Evolutionary conservation across 2,888 invertebrate species (phyloP).

Genomic region (Gerris lacustris): DNA sequence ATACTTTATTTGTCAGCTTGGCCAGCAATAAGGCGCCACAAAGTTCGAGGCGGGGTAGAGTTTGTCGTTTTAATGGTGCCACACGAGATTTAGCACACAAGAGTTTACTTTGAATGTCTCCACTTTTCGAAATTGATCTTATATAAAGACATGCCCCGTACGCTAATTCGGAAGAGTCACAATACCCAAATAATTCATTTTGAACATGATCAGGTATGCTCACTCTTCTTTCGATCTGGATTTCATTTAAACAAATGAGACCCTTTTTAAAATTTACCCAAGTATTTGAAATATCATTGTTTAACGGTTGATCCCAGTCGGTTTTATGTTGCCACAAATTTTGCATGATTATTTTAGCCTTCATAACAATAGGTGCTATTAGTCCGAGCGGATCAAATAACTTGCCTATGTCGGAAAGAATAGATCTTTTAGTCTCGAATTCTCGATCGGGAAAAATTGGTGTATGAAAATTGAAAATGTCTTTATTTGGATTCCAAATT

Average conservation of each 20-base stretch:
- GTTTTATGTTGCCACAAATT: neutral
- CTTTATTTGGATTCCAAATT: conserved; percentile 4
- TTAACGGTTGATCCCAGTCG: conserved; percentile 9
- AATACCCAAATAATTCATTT: neutral
- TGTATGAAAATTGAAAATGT: conserved; percentile 5
- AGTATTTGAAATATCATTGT: neutral
- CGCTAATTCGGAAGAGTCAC: conserved; percentile 10
- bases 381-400: conserved; percentile 12
- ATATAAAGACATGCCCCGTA: conserved; percentile 8
- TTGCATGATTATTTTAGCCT: conserved; percentile 1
- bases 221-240: conserved; percentile 4
- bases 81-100: conserved; percentile 6
- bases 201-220: neutral
- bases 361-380: conserved; percentile 5
- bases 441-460: neutral
- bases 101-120: neutral
- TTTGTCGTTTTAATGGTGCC: neutral
- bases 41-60: conserved; percentile 2
- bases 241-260: neutral
- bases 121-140: neutral
- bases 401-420: conserved; percentile 15
- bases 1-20: neutral
- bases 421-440: conserved; percentile 8
- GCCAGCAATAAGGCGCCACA: neutral
- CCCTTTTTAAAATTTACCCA: neutral